Conservation (phyloP, 2,797 vertebrate genomes). For the Pangasius krempfi region DNA sequence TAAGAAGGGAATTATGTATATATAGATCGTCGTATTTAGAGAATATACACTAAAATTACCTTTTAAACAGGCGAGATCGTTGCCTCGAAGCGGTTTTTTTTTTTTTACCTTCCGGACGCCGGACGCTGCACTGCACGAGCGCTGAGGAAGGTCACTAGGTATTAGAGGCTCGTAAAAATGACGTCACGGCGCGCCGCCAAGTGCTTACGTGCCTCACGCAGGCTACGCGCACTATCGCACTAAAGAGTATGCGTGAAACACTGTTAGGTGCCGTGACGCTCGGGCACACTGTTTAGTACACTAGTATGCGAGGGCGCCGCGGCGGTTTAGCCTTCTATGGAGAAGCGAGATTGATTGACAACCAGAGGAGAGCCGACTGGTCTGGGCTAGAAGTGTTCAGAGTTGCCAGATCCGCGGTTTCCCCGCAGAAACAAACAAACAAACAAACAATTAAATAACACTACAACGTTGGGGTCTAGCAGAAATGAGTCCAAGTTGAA, state of each 20-base stretch:
- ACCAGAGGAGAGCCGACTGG: background rate
- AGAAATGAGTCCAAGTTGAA: background rate
- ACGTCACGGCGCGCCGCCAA: conserved; percentile 32
- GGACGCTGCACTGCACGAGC: conserved; percentile 19
- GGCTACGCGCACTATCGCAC: background rate
- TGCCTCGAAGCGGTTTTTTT: background rate
- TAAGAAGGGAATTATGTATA: background rate
- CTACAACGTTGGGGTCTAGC: background rate
- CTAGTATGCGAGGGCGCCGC: background rate
- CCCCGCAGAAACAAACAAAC: background rate
- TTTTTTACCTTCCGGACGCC: background rate
- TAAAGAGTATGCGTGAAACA: background rate
- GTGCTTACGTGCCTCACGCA: conserved; percentile 28
- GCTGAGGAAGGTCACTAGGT: conserved; percentile 56
- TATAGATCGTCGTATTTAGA: too few species aligned
- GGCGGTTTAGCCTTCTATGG: conserved; percentile 13
- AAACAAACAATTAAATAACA: background rate
- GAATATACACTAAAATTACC: background rate
- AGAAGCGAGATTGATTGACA: background rate
- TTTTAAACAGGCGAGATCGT: background rate
- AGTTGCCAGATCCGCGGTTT: conserved; percentile 13
- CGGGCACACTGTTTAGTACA: background rate
- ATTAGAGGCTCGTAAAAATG: conserved; percentile 42
- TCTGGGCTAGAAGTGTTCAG: background rate
- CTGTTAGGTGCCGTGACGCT: too few species aligned